phyloP scores from a whole-genome alignment of 53 echinoderm and acorn worm genomes.

The Luidia sarsii region DNA sequence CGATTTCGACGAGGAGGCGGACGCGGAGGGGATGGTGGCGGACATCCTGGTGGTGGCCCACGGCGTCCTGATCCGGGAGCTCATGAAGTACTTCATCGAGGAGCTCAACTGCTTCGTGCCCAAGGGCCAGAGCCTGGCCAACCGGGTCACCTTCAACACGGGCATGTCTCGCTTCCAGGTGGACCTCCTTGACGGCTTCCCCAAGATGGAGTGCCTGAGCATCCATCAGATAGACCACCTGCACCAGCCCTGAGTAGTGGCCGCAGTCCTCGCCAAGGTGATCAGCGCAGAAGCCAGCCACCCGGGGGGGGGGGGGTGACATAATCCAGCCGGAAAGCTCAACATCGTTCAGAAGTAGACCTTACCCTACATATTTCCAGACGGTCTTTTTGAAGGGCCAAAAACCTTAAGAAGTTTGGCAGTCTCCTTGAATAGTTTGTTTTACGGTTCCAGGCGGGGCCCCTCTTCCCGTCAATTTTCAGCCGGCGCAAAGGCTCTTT shows the following conservation, averaged over 20 bases:
- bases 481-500: too few species aligned
- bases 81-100: slow-evolving; percentile 61
- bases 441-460: too few species aligned
- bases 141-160: slow-evolving; percentile 64
- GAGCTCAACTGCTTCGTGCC: slow-evolving; percentile 64
- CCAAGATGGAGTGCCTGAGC: slow-evolving; percentile 59
- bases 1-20: slow-evolving; percentile 38
- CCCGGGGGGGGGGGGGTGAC: too few species aligned
- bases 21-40: slow-evolving; percentile 25
- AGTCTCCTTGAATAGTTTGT: too few species aligned
- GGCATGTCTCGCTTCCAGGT: slow-evolving; percentile 67
- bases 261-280: background rate
- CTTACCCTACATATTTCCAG: too few species aligned
- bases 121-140: slow-evolving; percentile 50
- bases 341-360: too few species aligned
- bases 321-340: too few species aligned
- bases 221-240: slow-evolving; percentile 66
- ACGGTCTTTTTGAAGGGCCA: too few species aligned
- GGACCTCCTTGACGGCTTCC: slow-evolving; percentile 53
- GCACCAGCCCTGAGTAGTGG: slow-evolving; percentile 16
- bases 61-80: slow-evolving; percentile 59
- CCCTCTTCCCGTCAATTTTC: too few species aligned
- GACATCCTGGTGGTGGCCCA: slow-evolving; percentile 65
- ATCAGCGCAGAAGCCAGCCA: background rate
- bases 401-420: too few species aligned